A percentile compares a stretch with the other conserved stretches of the same genome.
These are phyloP conservation scores for Dromaius novaehollandiae DNA, from an alignment of 2,113 vertebrate genomes.

Conservation along the genomic window DNA sequence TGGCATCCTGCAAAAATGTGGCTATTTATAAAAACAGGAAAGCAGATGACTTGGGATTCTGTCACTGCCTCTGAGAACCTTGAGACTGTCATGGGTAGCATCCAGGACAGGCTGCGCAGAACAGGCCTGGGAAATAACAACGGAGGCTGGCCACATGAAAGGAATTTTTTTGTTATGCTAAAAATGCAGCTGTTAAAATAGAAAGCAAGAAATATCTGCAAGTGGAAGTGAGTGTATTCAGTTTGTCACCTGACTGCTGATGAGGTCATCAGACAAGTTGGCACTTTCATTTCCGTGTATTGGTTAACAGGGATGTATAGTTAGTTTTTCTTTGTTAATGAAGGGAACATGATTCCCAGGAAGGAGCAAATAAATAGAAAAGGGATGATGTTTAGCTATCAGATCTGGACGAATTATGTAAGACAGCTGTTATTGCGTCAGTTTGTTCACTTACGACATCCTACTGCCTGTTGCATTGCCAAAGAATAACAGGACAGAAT, in stretches of 20 bases:
- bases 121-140: not conserved
- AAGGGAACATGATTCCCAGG: not conserved
- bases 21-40: not conserved
- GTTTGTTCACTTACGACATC: not conserved
- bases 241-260: not conserved
- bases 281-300: conserved; percentile 8
- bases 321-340: not conserved
- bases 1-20: not conserved
- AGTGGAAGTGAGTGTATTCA: not conserved
- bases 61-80: not conserved
- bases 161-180: not conserved
- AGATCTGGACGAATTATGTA: not conserved
- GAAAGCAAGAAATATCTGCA: not conserved
- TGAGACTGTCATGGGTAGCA: not conserved
- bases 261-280: conserved; percentile 21
- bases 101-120: not conserved
- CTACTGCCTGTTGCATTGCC: not conserved
- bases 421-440: not conserved
- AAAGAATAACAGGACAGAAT: not conserved
- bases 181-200: not conserved
- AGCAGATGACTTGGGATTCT: not conserved
- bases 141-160: not conserved
- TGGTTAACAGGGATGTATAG: not conserved
- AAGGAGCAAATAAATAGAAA: conserved; percentile 25
- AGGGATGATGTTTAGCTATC: not conserved